These are phyloP conservation scores for Sapajus apella DNA, from an alignment of 2,113 vertebrate genomes.

Conservation along the genomic window DNA sequence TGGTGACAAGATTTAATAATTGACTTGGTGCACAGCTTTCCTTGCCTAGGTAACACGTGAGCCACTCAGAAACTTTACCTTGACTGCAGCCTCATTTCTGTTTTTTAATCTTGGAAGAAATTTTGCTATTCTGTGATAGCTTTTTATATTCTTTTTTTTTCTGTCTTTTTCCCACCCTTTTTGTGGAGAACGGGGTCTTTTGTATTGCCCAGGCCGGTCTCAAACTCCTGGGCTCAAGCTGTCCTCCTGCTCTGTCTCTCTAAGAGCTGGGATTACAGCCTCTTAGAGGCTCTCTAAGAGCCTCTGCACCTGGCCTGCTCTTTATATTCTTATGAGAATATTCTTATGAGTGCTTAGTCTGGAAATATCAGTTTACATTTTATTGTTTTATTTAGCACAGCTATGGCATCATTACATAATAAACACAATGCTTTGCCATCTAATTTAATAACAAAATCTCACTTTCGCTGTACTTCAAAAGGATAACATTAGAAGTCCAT, in stretches of 20 bases:
- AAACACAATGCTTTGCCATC: neutral
- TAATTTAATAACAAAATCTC: neutral
- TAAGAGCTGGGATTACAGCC: too few relatives aligned
- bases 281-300: too few relatives aligned
- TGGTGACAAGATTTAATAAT: neutral
- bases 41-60: neutral
- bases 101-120: conserved; percentile 16
- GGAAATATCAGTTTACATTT: neutral
- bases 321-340: neutral
- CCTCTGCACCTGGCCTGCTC: neutral
- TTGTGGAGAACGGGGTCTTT: too few relatives aligned
- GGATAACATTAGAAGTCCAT: neutral
- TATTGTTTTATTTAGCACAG: neutral
- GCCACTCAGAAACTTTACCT: neutral
- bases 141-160: neutral
- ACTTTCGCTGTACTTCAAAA: neutral
- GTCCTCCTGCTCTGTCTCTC: too few relatives aligned
- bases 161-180: neutral
- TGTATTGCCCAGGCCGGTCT: too few relatives aligned
- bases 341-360: neutral
- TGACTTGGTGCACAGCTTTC: neutral
- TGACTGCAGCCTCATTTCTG: neutral
- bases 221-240: too few relatives aligned
- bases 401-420: neutral
- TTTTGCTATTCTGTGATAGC: neutral